These are phyloP conservation scores for Phorcus lineatus DNA, from an alignment of 2,888 invertebrate species.

Conservation along the genomic window DNA sequence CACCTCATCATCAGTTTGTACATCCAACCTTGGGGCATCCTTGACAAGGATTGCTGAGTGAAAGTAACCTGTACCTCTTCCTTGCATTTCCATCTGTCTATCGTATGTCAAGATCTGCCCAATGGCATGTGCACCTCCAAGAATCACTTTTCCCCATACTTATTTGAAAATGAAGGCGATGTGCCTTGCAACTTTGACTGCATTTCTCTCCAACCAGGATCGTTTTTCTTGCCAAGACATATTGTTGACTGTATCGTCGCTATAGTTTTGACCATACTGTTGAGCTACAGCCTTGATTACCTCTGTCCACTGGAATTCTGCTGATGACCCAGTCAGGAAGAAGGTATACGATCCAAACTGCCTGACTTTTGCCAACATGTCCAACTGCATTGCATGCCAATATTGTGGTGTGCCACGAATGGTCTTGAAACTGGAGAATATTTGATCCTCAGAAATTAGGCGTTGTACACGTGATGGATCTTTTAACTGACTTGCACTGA, in stretches of 20 bases:
- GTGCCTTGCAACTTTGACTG: constrained; percentile 34
- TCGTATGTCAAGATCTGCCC: constrained; percentile 34
- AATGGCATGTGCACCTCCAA: constrained; percentile 32
- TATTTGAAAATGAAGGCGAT: constrained; percentile 40
- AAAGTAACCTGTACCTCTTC: constrained; percentile 35
- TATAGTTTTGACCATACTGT: constrained; percentile 39
- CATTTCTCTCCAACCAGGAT: constrained; percentile 36
- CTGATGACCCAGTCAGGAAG: constrained; percentile 40
- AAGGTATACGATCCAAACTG: constrained; percentile 46
- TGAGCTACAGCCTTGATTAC: constrained; percentile 35
- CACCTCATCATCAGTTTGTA: constrained; percentile 24
- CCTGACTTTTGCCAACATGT: constrained; percentile 42
- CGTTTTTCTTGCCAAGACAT: constrained; percentile 29
- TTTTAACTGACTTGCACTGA: constrained; percentile 31
- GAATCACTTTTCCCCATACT: constrained; percentile 6
- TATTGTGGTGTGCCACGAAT: constrained; percentile 39
- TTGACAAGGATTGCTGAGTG: constrained; percentile 33
- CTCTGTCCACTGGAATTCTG: constrained; percentile 47
- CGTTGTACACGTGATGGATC: constrained; percentile 22
- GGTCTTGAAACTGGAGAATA: constrained; percentile 36
- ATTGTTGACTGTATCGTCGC: constrained; percentile 4
- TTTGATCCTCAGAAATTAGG: constrained; percentile 34
- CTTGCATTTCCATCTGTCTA: constrained; percentile 37
- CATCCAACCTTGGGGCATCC: constrained; percentile 32
- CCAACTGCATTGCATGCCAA: constrained; percentile 39